Evolutionary conservation across 2,888 invertebrate species (phyloP), one percentile per base, ranked within the genome.

Genomic region (Rosalia funebris): DNA sequence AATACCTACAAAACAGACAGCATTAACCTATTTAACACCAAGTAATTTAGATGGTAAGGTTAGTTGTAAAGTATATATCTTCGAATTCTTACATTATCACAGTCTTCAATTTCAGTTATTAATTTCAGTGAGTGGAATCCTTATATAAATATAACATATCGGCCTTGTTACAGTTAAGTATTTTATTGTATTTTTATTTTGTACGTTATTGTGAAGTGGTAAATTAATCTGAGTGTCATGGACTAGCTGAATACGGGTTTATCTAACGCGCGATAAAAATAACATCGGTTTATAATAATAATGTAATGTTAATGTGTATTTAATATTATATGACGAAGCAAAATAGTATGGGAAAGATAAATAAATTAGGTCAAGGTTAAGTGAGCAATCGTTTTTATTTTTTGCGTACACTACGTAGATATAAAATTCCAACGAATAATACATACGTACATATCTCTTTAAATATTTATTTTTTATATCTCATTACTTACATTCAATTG

Each of bases 111-210:
- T 48, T 37, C 36, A 48, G n/a, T 50, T 50, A 39, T 37, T n/a
- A 25, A 20, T 25, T 39, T 50, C 50, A 37, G 25, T 39, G 20
- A 34, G 34, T 2, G 50, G 12, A 66, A 59, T 63, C 63, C 63
- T 61, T 61, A 63, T 61, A 66, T 46, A 46, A 57, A 66, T 66
- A 66, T 66, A 57, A 46, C 42, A 53, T 66, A 45, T 55, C 66
- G 59, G 50, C 66, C 66, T 66, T 55, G 66, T 58, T 41, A 48
- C 37, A 60, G 55, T 57, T 57, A 16, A 44, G 15, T 34, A 31
- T 41, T 39, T 57, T 42, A 20, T 47, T 52, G 39, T 34, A 60
- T 20, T 45, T 56, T 34, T 46, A 56, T 44, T 34, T 15, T 41
- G 11, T 9, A 39, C 14, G 32, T 9, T 36, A 31, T 31, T 36